phyloP scores from a whole-genome alignment of 2,113 vertebrate genomes.

The Meleagris gallopavo region DNA sequence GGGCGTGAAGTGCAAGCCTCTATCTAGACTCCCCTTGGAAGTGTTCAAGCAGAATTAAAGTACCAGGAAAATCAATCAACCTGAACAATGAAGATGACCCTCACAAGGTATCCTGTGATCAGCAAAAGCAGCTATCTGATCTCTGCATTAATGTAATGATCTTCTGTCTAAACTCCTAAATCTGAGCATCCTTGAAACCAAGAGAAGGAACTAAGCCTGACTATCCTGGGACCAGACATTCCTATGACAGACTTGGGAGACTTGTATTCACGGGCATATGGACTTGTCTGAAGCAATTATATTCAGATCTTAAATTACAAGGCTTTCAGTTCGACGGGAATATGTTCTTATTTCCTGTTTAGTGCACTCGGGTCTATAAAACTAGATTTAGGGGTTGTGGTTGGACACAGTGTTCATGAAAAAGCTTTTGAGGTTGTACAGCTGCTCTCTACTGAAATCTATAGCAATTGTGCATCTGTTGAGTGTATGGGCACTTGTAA shows the following conservation, averaged over 20 bases:
- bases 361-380: not conserved
- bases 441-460: not conserved
- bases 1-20: not conserved
- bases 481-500: not conserved
- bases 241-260: not conserved
- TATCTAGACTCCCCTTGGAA: not conserved
- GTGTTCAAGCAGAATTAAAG: not conserved
- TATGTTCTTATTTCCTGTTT: not conserved
- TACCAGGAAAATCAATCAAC: not conserved
- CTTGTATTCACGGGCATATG: fast-evolving
- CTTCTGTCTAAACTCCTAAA: not conserved
- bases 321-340: not conserved
- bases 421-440: not conserved
- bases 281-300: not conserved
- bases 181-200: not conserved
- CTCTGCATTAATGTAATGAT: not conserved
- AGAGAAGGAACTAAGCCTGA: not conserved
- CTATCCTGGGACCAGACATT: not conserved
- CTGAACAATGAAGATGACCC: not conserved
- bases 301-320: not conserved
- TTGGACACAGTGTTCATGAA: not conserved
- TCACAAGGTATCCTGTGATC: not conserved
- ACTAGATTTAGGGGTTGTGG: not conserved
- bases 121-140: not conserved
- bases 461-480: not conserved